These are phyloP conservation scores for Psittacula derbiana DNA, from an alignment of 2,797 vertebrate genomes.

Conservation along the genomic window DNA sequence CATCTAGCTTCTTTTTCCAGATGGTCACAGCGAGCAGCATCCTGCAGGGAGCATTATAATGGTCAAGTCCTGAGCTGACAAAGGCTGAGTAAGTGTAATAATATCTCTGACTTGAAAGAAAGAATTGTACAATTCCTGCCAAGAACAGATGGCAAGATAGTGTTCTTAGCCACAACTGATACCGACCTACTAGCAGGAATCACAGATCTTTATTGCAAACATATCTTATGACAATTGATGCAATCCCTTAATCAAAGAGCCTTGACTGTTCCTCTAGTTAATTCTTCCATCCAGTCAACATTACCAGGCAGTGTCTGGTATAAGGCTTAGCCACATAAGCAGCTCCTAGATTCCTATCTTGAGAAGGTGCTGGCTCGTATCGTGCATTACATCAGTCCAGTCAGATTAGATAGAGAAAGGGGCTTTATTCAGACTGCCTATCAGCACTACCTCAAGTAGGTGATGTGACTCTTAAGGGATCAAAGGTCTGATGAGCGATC, in stretches of 20 bases:
- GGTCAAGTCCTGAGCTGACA: slow-evolving; percentile 53
- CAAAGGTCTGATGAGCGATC: slow-evolving; percentile 32
- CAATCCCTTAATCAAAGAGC: slow-evolving; percentile 48
- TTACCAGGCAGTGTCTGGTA: not conserved
- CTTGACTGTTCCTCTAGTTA: slow-evolving; percentile 35
- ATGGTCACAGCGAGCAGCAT: slow-evolving; percentile 18
- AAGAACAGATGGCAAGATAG: slow-evolving; percentile 62
- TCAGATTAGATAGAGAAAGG: slow-evolving; percentile 58
- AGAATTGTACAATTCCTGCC: slow-evolving; percentile 39
- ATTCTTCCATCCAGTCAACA: not conserved
- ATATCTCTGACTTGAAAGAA: slow-evolving; percentile 59
- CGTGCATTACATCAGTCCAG: slow-evolving; percentile 8
- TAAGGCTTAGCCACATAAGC: slow-evolving; percentile 55
- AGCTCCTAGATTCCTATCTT: slow-evolving; percentile 43
- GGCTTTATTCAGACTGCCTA: slow-evolving; percentile 50
- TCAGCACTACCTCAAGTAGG: slow-evolving; percentile 16
- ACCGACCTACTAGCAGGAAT: not conserved
- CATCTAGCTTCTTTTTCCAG: slow-evolving; percentile 44
- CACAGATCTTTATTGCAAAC: slow-evolving; percentile 51
- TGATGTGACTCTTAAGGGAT: slow-evolving; percentile 36
- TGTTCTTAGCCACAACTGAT: slow-evolving; percentile 39
- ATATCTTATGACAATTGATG: slow-evolving; percentile 44
- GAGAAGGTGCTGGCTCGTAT: slow-evolving; percentile 40
- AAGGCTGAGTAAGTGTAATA: slow-evolving; percentile 64
- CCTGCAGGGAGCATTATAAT: slow-evolving; percentile 43